Evolutionary conservation across 2,113 vertebrate species (phyloP), one percentile per base, ranked within the genome.

Genomic region (Oncorhynchus kisutch): DNA sequence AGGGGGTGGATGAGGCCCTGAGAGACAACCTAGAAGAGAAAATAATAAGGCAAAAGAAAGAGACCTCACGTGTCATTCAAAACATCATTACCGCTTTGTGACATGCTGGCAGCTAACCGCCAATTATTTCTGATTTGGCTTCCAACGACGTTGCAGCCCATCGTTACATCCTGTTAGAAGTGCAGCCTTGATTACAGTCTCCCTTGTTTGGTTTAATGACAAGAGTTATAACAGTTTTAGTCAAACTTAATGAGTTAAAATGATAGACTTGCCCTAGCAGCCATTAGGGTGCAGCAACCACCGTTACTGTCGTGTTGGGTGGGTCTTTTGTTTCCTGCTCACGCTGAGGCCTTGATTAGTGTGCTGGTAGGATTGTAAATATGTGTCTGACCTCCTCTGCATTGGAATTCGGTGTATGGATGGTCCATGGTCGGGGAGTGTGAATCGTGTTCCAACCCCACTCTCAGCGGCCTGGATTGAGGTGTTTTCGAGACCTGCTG

Each of bases 211-310:
- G 74, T 60, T 79, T 71, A 86, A 82, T 18, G 69, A 39, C 39
- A 39, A 39, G 8, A 39, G 39, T 39, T 39, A 68, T 70, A 73
- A 78, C 73, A 77, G 83, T 70, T 76, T 78, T 83, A 77, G 77
- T 77, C 73, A 64, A 71, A 64, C 67, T 81, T 88, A 90, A 90
- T 85, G 76, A 89, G 69, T 74, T 62, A 82, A 83, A 89, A 86
- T 86, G 74, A 83, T 11, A 86, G 81, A 76, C 60, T 79, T 73
- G 73, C 5, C 29, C 62, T n/a, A 76, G 48, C 67, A 67, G 71
- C 66, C 69, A 70, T 73, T 60, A 34, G 27, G 39, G 29, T 60
- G 73, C 9, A 39, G 48, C 70, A 70, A 80, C 78, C 74, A 22
- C 72, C 59, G 8, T 39, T 39, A 64, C 0, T 12, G 2, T 64